These are phyloP conservation scores for Daktulosphaira vitifoliae DNA, from an alignment of 1,140 invertebrate species.

Conservation along the genomic window DNA sequence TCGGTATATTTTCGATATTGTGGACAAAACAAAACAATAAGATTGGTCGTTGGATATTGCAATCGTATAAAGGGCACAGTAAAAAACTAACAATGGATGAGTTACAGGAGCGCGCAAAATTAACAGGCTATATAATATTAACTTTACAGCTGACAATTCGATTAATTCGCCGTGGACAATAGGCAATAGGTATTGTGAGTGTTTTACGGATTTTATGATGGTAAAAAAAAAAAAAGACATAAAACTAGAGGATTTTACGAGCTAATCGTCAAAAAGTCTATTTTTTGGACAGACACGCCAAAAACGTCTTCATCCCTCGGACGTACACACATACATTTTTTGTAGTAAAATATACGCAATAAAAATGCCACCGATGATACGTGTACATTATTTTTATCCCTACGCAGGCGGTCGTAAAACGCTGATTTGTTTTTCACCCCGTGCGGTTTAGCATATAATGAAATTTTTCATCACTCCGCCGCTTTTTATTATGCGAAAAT, in stretches of 20 bases:
- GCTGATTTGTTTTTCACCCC: constrained; percentile 24
- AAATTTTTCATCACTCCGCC: background rate
- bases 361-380: constrained; percentile 8
- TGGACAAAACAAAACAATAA: too few species aligned
- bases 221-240: background rate
- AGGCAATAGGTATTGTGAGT: too few species aligned
- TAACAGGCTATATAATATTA: too few species aligned
- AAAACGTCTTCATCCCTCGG: constrained; percentile 15
- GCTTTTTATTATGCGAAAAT: constrained; percentile 14
- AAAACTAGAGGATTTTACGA: constrained; percentile 19
- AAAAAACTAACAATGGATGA: too few species aligned
- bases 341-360: background rate
- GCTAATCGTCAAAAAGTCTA: constrained; percentile 24
- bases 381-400: constrained; percentile 12
- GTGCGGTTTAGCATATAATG: constrained; percentile 28
- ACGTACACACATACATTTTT: too few species aligned
- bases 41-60: too few species aligned
- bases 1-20: too few species aligned
- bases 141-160: too few species aligned
- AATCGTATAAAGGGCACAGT: too few species aligned
- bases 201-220: constrained; percentile 13
- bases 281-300: constrained; percentile 2
- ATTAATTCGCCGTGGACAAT: too few species aligned
- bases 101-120: too few species aligned
- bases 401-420: background rate